Percentiles rank a stretch among this genome's conserved stretches.
These are phyloP conservation scores for Chaunax sp. DNA, from an alignment of 2,797 vertebrate species.

Conservation along the genomic window DNA sequence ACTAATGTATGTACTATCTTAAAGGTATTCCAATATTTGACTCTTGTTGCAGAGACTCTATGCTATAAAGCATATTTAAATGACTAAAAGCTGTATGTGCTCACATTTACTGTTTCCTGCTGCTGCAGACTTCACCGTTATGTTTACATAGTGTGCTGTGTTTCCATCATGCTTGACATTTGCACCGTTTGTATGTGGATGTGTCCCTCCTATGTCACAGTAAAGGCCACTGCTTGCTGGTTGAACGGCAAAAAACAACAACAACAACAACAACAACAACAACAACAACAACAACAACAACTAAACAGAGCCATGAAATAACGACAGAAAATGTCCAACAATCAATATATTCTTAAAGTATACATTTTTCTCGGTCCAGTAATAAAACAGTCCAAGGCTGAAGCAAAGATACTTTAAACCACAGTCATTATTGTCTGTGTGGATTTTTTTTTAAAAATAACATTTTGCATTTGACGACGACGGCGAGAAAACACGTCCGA, in stretches of 20 bases:
- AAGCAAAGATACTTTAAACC: slow-evolving; percentile 18
- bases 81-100: no score
- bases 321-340: not conserved
- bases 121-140: not conserved
- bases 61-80: no score
- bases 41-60: no score
- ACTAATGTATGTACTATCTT: no score
- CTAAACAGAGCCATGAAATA: not conserved
- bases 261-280: not conserved
- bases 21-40: no score
- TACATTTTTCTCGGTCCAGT: not conserved
- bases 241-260: not conserved
- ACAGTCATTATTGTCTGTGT: slow-evolving; percentile 46
- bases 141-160: slow-evolving; percentile 30
- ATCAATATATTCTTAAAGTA: no score
- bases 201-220: not conserved
- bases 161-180: slow-evolving; percentile 19
- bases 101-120: not conserved
- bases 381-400: slow-evolving; percentile 7
- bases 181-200: no score
- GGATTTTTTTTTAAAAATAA: not conserved
- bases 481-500: not conserved
- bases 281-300: not conserved
- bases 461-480: slow-evolving; percentile 14
- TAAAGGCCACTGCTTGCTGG: not conserved